A percentile compares a stretch with the other conserved stretches of the same genome.
Evolutionary conservation across 2,888 invertebrate genomes (phyloP).

Genomic region (Baccha elongata): DNA sequence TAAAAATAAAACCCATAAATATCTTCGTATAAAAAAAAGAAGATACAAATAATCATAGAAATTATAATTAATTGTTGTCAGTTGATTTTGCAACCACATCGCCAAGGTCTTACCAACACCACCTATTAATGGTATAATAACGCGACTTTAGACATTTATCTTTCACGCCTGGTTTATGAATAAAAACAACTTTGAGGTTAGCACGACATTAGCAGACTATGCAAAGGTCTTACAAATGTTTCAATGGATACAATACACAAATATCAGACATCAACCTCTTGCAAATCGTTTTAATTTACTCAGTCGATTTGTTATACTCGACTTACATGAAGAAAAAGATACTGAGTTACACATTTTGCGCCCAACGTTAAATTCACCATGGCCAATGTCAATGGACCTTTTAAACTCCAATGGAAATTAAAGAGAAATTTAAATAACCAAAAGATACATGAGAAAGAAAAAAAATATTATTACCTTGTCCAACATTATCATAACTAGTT

Average conservation of each 20-base stretch:
- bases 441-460: not conserved
- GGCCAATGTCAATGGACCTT: slow-evolving; percentile 32
- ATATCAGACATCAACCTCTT: not conserved
- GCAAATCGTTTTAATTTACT: slow-evolving; percentile 9
- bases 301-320: not conserved
- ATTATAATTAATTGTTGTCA: not conserved
- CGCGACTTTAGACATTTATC: slow-evolving; percentile 11
- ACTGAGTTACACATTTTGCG: not conserved
- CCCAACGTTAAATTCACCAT: not conserved
- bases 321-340: not conserved
- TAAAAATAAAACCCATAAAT: not conserved
- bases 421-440: slow-evolving; percentile 40
- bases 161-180: slow-evolving; percentile 15
- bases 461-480: not conserved
- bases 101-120: slow-evolving; percentile 36
- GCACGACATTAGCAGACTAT: slow-evolving; percentile 3
- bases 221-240: not conserved
- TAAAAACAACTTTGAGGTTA: not conserved
- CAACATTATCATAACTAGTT: slow-evolving; percentile 21
- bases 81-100: not conserved
- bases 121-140: slow-evolving; percentile 18
- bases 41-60: not conserved
- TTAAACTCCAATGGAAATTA: not conserved
- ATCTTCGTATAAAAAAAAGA: not conserved
- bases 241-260: not conserved